Percentiles rank a stretch among this genome's conserved stretches.
Evolutionary conservation across 2,113 vertebrate species (phyloP).

Genomic region (Otis tarda): DNA sequence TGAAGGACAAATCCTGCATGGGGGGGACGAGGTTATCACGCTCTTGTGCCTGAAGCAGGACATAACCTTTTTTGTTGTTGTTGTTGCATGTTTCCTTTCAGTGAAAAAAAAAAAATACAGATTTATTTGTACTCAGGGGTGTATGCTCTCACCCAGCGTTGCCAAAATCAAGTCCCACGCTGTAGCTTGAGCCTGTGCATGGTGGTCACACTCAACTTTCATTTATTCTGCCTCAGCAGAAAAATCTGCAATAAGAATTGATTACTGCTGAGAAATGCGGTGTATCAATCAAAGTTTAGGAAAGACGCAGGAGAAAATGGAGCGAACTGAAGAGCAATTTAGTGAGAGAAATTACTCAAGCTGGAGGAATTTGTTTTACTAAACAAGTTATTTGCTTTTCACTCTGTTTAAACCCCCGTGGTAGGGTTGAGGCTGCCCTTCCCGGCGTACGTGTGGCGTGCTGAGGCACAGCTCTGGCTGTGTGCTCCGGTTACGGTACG

Average conservation of each 20-base stretch:
- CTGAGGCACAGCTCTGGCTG: not conserved
- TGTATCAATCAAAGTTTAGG: not conserved
- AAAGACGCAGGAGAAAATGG: not conserved
- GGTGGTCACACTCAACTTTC: not conserved
- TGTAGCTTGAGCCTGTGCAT: not conserved
- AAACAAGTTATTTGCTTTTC: not conserved
- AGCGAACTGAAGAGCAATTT: not conserved
- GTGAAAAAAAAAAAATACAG: no score
- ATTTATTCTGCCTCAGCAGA: not conserved
- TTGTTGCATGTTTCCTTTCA: accelerated
- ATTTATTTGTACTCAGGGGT: not conserved
- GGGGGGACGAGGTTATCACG: not conserved
- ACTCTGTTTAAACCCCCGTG: not conserved
- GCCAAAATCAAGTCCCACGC: not conserved
- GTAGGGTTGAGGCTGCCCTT: not conserved
- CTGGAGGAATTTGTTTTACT: not conserved
- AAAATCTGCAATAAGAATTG: not conserved
- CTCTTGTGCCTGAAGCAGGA: no score
- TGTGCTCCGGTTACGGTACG: not conserved
- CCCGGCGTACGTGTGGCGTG: accelerated
- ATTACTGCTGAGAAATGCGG: not conserved
- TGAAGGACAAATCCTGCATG: not conserved
- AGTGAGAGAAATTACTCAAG: not conserved
- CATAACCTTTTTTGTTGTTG: not conserved
- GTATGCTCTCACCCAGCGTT: not conserved